A percentile compares a stretch with the other conserved stretches of the same genome.
phyloP scores from a whole-genome alignment of 2,888 invertebrate genomes.

The Drosophila paramelanica region DNA sequence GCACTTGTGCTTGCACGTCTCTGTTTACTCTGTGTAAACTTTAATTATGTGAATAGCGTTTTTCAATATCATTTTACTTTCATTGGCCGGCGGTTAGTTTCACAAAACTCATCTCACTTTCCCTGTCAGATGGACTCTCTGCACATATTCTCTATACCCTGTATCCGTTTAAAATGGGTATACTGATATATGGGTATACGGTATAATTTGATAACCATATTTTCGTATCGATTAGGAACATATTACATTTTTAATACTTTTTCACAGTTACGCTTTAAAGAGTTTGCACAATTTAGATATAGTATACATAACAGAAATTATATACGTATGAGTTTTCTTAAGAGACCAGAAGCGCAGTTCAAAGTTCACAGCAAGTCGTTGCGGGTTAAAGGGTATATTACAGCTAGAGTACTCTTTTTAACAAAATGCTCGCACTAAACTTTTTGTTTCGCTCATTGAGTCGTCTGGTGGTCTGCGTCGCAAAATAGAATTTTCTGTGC shows the following conservation, averaged over 20 bases:
- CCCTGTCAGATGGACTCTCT: conserved; percentile 5
- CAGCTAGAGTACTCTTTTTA: conserved; percentile 3
- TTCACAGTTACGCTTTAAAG: no score
- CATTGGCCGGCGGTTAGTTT: conserved; percentile 24
- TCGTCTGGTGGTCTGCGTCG: conserved; percentile 25
- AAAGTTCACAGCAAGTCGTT: no score
- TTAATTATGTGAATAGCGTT: conserved; percentile 14
- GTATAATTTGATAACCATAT: no score
- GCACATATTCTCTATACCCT: neutral
- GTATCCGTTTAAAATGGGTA: neutral
- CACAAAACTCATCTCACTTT: neutral
- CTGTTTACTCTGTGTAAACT: conserved; percentile 5
- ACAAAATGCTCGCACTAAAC: conserved; percentile 9
- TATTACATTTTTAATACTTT: no score
- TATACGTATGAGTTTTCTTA: no score
- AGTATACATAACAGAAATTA: no score
- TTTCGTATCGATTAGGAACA: no score
- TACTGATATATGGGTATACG: no score
- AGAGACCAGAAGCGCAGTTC: no score
- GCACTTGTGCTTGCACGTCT: neutral
- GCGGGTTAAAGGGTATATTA: neutral
- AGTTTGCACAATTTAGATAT: no score
- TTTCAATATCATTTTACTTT: conserved; percentile 30
- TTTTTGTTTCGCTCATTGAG: conserved; percentile 53
- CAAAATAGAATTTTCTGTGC: conserved; percentile 48